phyloP scores from a whole-genome alignment of 2,113 vertebrate genomes.

The Podarcis cretensis region DNA sequence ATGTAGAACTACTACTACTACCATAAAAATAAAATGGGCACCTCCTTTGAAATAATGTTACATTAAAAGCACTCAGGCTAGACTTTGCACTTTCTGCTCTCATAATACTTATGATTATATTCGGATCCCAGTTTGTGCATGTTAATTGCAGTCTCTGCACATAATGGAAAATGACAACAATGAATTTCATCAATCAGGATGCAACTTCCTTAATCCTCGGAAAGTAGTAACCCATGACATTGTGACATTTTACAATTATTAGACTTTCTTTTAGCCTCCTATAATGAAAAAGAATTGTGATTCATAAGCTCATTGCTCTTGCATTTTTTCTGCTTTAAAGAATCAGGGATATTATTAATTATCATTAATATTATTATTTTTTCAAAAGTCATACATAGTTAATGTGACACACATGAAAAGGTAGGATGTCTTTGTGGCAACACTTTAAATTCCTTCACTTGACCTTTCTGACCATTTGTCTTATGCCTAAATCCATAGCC shows the following conservation, averaged over 20 bases:
- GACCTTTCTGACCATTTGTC: not conserved
- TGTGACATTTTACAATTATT: conserved; percentile 51
- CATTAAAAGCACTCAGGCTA: conserved; percentile 4
- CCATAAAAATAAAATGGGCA: not conserved
- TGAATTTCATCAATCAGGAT: conserved; percentile 40
- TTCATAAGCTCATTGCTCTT: conserved; percentile 51
- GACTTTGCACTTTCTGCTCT: not conserved
- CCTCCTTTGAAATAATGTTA: not conserved
- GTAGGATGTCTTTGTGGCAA: fast-evolving
- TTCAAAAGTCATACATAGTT: conserved; percentile 28
- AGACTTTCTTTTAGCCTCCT: conserved; percentile 54
- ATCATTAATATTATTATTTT: not conserved
- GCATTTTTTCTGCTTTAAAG: conserved; percentile 52
- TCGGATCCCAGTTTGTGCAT: not conserved
- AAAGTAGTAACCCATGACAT: conserved; percentile 40
- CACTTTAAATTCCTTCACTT: not conserved
- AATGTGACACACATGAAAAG: not conserved
- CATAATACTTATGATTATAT: conserved; percentile 36
- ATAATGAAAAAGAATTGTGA: conserved; percentile 43
- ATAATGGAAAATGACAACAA: conserved; percentile 22
- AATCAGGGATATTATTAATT: conserved; percentile 35
- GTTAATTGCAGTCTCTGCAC: conserved; percentile 9
- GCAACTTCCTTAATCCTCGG: conserved; percentile 39
- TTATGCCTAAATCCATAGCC: fast-evolving
- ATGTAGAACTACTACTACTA: conserved; percentile 21